Conservation (phyloP, 2,888 invertebrate species). For the Drosophila meridiana region DNA sequence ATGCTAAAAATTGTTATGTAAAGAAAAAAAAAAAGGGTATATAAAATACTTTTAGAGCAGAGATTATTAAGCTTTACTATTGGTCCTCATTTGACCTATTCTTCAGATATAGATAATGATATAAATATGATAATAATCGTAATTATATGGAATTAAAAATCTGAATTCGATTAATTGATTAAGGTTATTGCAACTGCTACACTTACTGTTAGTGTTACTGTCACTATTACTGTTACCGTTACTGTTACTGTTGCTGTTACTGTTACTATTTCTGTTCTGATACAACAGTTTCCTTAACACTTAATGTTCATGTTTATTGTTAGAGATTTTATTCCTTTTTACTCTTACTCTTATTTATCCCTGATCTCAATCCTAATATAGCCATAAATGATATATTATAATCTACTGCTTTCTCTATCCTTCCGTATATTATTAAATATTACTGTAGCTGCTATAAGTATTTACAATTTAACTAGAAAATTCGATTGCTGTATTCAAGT, state of each 20-base stretch:
- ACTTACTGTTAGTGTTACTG: background rate
- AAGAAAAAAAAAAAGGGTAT: background rate
- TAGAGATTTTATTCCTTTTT: no score
- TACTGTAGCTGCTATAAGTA: background rate
- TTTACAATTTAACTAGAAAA: background rate
- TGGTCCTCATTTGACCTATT: no score
- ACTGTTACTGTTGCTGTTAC: background rate
- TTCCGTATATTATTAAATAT: no score
- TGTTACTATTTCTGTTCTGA: background rate
- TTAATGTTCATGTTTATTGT: background rate
- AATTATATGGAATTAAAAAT: no score
- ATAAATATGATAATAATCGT: no score
- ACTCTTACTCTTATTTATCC: background rate
- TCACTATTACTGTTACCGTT: background rate
- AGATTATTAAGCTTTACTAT: background rate
- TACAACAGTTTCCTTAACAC: background rate
- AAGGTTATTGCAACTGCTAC: no score
- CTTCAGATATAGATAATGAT: no score
- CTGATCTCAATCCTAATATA: no score
- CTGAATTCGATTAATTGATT: no score
- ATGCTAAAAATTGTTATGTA: background rate
- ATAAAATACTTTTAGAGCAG: background rate
- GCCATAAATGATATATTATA: no score
- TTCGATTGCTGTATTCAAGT: background rate
- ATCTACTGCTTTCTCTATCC: no score